These are phyloP conservation scores for Platygyra sinensis DNA, from an alignment of 64 coral and sea anemone genomes.

Conservation along the genomic window DNA sequence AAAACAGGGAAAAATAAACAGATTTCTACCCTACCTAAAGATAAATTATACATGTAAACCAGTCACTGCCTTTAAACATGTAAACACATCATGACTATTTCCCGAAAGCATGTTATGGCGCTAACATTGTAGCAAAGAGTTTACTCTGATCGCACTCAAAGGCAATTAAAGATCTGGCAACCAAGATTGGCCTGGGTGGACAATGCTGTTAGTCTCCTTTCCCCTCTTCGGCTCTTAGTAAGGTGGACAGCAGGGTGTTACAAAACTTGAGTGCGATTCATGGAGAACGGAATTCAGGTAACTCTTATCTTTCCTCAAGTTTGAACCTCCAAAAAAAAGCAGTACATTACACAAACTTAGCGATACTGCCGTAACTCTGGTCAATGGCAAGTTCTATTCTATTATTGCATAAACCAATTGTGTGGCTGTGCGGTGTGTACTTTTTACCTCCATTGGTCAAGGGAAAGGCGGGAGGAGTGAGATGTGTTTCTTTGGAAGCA, in stretches of 20 bases:
- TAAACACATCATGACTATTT: too few species aligned
- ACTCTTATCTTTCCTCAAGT: background rate
- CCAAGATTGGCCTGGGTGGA: slow-evolving; percentile 11
- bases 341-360: background rate
- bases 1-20: too few species aligned
- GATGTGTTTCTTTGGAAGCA: slow-evolving; percentile 82
- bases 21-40: too few species aligned
- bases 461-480: slow-evolving; percentile 4
- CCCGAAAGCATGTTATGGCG: too few species aligned
- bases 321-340: too few species aligned
- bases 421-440: too few species aligned
- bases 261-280: slow-evolving; percentile 28
- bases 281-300: background rate
- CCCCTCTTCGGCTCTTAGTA: background rate
- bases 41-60: too few species aligned
- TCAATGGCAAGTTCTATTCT: background rate
- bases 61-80: too few species aligned
- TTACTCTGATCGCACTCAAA: slow-evolving; percentile 9
- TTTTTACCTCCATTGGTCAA: slow-evolving; percentile 22
- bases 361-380: background rate
- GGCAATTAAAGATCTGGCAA: background rate
- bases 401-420: too few species aligned
- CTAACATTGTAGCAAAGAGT: slow-evolving; percentile 6
- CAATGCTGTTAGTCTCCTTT: slow-evolving; percentile 11
- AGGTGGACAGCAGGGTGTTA: background rate